Evolutionary conservation across 1,140 invertebrate genomes (phyloP).

Genomic region (Lepidurus packardi): DNA sequence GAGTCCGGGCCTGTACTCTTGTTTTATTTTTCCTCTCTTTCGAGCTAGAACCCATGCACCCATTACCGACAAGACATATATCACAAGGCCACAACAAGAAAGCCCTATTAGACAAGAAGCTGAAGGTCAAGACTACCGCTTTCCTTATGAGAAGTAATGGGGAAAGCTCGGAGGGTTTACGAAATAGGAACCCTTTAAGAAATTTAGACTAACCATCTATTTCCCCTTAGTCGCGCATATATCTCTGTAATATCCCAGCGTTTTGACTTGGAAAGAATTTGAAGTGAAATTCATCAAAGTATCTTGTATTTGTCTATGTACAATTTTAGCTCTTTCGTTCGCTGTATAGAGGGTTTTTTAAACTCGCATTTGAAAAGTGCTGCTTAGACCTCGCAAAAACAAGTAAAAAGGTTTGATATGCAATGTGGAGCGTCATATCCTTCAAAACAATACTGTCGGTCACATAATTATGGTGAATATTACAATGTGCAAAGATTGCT

Average conservation of each 20-base stretch:
- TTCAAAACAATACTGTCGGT: constrained; percentile 1
- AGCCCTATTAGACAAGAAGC: background rate
- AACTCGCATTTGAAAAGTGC: background rate
- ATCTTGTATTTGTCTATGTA: background rate
- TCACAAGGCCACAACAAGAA: background rate
- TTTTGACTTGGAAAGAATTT: too few species aligned
- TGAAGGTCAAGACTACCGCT: constrained; percentile 1
- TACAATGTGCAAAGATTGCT: background rate
- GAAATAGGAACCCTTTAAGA: background rate
- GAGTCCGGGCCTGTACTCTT: background rate
- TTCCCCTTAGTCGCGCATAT: too few species aligned
- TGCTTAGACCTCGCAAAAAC: background rate
- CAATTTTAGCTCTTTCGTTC: background rate
- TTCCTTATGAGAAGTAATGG: background rate
- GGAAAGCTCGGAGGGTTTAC: background rate
- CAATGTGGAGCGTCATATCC: background rate
- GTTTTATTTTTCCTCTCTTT: background rate
- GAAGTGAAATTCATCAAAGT: background rate
- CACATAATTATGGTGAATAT: background rate
- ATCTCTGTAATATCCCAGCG: too few species aligned
- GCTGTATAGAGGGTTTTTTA: background rate
- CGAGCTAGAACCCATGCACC: background rate
- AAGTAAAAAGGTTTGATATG: background rate
- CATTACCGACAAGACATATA: background rate
- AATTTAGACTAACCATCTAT: too few species aligned